Evolutionary conservation across 2,888 invertebrate species (phyloP).

Genomic region (Acanthococcus lagerstroemiae): DNA sequence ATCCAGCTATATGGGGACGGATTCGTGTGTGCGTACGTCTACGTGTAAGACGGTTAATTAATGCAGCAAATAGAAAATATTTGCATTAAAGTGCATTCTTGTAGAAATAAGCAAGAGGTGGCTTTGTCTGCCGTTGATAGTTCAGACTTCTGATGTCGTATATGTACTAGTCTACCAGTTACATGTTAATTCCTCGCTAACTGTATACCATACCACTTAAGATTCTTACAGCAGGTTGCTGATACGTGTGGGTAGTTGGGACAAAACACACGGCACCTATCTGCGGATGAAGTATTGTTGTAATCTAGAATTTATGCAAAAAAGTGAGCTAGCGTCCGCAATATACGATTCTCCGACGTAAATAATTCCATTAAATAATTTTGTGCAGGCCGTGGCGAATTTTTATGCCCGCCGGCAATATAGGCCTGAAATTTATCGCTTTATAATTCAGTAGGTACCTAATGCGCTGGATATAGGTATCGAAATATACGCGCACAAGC

Average conservation of each 20-base stretch:
- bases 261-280: slow-evolving; percentile 14
- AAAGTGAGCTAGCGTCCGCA: too few relatives aligned
- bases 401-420: too few relatives aligned
- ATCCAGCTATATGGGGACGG: background rate
- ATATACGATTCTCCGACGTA: too few relatives aligned
- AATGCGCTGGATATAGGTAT: too few relatives aligned
- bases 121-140: slow-evolving; percentile 29
- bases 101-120: slow-evolving; percentile 28
- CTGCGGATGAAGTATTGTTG: slow-evolving; percentile 27
- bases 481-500: too few relatives aligned
- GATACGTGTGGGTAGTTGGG: slow-evolving; percentile 25
- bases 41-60: slow-evolving; percentile 22
- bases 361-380: too few relatives aligned
- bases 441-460: too few relatives aligned
- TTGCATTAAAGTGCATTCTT: slow-evolving; percentile 31
- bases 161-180: slow-evolving; percentile 26
- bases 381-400: too few relatives aligned
- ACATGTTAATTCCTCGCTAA: slow-evolving; percentile 30
- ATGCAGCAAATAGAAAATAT: slow-evolving; percentile 26
- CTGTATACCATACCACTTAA: slow-evolving; percentile 21
- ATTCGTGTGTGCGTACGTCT: slow-evolving; percentile 1
- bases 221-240: slow-evolving; percentile 25
- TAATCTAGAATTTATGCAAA: slow-evolving; percentile 17
- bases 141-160: slow-evolving; percentile 30
- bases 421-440: too few relatives aligned